Evolutionary conservation across 2,797 vertebrate genomes (phyloP).

Genomic region (Enteromius fasciolatus): DNA sequence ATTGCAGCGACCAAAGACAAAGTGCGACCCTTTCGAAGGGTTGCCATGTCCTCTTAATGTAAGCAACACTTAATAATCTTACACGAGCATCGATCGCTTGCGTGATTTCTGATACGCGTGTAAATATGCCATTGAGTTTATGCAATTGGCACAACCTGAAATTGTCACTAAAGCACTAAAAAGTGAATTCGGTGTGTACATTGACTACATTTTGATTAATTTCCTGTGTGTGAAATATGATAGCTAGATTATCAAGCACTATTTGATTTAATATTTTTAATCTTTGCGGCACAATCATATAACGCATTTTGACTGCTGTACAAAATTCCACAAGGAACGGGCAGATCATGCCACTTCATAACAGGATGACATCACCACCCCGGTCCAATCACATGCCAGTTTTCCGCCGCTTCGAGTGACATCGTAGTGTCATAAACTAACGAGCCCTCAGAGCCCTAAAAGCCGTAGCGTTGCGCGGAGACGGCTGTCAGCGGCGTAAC

Average conservation of each 20-base stretch:
- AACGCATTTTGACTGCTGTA: background rate
- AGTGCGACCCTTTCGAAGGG: background rate
- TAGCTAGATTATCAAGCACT: too few species aligned
- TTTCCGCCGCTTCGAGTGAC: constrained; percentile 23
- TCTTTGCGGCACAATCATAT: background rate
- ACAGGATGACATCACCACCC: constrained; percentile 3
- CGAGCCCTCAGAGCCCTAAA: constrained; percentile 37
- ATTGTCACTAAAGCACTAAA: background rate
- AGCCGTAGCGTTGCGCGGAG: constrained; percentile 29
- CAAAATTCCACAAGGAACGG: background rate
- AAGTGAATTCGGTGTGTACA: background rate
- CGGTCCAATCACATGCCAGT: background rate
- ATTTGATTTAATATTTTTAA: background rate
- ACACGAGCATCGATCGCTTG: background rate
- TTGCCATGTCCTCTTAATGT: background rate
- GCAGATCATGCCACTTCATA: background rate
- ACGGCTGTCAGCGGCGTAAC: constrained; percentile 69
- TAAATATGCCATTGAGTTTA: background rate
- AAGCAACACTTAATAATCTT: background rate
- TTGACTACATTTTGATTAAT: background rate
- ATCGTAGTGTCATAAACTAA: constrained; percentile 33
- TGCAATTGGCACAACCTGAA: background rate
- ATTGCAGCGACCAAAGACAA: too few species aligned
- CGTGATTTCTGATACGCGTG: background rate
- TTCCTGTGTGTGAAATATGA: background rate